Evolutionary conservation across 2,888 invertebrate genomes (phyloP), one percentile per base, ranked within the genome.

Genomic region (Drosophila paranaensis): DNA sequence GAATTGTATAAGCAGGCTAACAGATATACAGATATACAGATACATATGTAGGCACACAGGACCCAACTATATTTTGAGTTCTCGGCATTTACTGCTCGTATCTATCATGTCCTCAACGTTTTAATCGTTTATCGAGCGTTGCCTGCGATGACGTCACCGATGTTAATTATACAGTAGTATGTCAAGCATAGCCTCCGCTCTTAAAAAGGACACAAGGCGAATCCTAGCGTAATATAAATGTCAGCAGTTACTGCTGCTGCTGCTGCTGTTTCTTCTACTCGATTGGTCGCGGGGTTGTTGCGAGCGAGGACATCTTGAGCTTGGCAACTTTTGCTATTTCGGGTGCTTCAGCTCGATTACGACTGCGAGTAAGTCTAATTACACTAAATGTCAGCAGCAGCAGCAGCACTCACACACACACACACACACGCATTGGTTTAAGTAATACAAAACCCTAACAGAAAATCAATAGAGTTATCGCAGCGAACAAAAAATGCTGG

Each of bases 301-400:
- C 30, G 46, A 54, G n/a, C 54, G 54, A 66, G 67, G 67, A 66
- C 66, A 66, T 66, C 40, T 37, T 48, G 25, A 11, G 9, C 16
- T 42, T 42, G 40, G 42, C 37, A 39, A 30, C 37, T 63, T 54
- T 54, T 70, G 48, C 67, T 74, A 81, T 84, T 87, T 87, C 39
- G 51, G 66, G 66, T 61, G 39, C 75, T 71, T 64, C 60, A 74
- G 77, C 78, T 78, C 50, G 56, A 75, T 35, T 61, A 67, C 72
- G 77, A 88, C 63, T 39, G 61, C 73, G 77, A 88, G 72, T 71
- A 70, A 73, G 80, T 86, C 81, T 82, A 82, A 84, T 84, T 79
- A 73, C 69, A 71, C 57, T 60, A 67, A 79, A 73, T 79, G 78
- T 73, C 80, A 78, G 67, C 60, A 57, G 62, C 75, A 61, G 46